Evolutionary conservation across 2,113 vertebrate species (phyloP).

Genomic region (Hymenochirus boettgeri): DNA sequence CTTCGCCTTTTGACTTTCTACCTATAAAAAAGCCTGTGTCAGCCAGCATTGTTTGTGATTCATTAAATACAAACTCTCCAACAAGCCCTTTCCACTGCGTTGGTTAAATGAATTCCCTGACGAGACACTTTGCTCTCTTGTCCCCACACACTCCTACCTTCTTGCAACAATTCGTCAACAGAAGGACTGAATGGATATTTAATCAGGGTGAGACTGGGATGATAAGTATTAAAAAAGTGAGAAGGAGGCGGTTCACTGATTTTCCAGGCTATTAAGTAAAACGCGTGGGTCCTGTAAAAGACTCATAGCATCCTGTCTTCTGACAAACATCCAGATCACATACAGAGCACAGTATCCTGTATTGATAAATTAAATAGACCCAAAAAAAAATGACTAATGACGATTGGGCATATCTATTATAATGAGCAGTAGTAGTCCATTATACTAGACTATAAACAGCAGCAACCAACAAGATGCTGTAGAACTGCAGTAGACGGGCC

Average conservation of each 20-base stretch:
- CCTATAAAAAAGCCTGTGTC: no score
- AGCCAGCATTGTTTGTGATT: no score
- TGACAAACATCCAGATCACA: not conserved
- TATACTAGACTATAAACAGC: no score
- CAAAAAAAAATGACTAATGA: no score
- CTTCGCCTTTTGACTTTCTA: no score
- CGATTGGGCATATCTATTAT: not conserved
- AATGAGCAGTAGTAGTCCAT: no score
- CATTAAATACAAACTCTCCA: not conserved
- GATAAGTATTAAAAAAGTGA: not conserved
- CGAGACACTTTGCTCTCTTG: not conserved
- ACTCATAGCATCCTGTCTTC: not conserved
- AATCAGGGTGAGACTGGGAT: not conserved
- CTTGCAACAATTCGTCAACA: not conserved
- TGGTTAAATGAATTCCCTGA: conserved; percentile 1
- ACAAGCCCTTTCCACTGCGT: no score
- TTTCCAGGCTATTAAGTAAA: not conserved
- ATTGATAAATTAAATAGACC: no score
- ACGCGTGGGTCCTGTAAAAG: not conserved
- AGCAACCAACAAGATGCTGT: no score
- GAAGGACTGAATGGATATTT: not conserved
- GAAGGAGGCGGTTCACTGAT: not conserved
- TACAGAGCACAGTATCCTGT: no score
- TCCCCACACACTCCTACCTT: not conserved
- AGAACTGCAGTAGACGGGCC: no score